Evolutionary conservation across 2,888 invertebrate genomes (phyloP), one percentile per base, ranked within the genome.

Genomic region (Epirrita christyi): DNA sequence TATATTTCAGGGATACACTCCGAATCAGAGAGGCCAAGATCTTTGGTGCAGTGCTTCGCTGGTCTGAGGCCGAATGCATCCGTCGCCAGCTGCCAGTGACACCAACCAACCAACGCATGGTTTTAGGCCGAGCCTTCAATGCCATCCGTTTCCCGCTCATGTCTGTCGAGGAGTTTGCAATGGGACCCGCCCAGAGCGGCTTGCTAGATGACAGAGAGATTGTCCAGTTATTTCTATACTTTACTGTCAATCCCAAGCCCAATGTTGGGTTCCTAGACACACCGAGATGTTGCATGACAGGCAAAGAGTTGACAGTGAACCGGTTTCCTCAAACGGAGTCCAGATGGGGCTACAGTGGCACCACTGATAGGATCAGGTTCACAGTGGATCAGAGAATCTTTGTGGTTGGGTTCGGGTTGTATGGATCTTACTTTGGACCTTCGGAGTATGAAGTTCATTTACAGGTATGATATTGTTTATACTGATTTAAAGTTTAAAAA

Each of bases 101-200:
- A 0, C 93, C 95, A 0, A 93, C 93, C 61, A 95, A 96, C 81
- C 95, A 96, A 75, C 87, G 96, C 61, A 83, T 88, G 57, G 94
- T 96, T 0, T 85, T 97, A 0, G 96, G 96, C 0, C 80, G 93
- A 48, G 95, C 96, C 0, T 93, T 97, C 66, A 93, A 94, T 36
- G 93, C 96, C 0, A 95, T 97, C 51, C 89, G 97, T 27, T 97
- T 97, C 79, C 97, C 97, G 0, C 84, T 97, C 15, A 97, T 97
- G 97, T 95, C 95, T 0, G 95, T 96, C 0, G 96, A 97, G 79
- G 97, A 97, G 80, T 97, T 97, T 81, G 96, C 96, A 0, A 93
- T 94, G 80, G 96, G 95, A 0, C 95, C 95, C 0, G 96, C 96
- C 0, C 95, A 96, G 72, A 95, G 95, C 67, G 95, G 95, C 0